Base-by-base conservation (phyloP, 2,797 vertebrate species). In the Anolis apletophallus region DNA sequence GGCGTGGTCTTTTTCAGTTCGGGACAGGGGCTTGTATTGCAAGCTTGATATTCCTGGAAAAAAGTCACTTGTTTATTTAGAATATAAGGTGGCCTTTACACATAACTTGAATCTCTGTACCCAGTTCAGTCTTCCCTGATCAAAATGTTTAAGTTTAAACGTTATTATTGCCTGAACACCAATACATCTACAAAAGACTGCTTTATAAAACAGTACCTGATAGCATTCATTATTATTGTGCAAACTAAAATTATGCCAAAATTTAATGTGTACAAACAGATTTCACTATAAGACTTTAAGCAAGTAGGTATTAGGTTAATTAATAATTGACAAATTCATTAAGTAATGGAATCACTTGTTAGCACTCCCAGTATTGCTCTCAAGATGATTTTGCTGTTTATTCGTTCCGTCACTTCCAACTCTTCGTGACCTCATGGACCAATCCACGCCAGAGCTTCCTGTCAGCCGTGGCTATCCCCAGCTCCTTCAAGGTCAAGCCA, bases 1-100 rank as follows among this genome's bases (percentile, higher is more conserved):
- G 98, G 98, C 0, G 99, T 99, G 55, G 98, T 99, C 96, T 99
- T 99, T 95, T 99, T 99, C 87, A 99, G 93, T 93, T 99, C 99
- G 0, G 98, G 98, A 81, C 99, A 99, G 0, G 97, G 95, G 1
- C 97, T 96, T 54, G 97, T 98, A 94, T 99, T 99, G 91, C 99
- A 99, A 0, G 98, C 96, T 93, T 99, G 99, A 94, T 98, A 98
- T 91, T 99, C 99, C 99, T 99, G 91, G 72, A 80, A 87, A 46
- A 50, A 75, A 89, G 59, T 80, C 10, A 6, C 21, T 67, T 50
- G 13, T 80, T n/a, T n/a, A 59, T 23, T 84, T 50, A 64, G 67
- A 59, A 23, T n/a, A 59, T 61, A 52, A 52, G 8, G 61, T 17
- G 29, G 32, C 10, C 21, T 7, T 36, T 12, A 61, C 50, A 81